Evolutionary conservation across 2,888 invertebrate species (phyloP), one percentile per base, ranked within the genome.

Genomic region (Coelopa pilipes): DNA sequence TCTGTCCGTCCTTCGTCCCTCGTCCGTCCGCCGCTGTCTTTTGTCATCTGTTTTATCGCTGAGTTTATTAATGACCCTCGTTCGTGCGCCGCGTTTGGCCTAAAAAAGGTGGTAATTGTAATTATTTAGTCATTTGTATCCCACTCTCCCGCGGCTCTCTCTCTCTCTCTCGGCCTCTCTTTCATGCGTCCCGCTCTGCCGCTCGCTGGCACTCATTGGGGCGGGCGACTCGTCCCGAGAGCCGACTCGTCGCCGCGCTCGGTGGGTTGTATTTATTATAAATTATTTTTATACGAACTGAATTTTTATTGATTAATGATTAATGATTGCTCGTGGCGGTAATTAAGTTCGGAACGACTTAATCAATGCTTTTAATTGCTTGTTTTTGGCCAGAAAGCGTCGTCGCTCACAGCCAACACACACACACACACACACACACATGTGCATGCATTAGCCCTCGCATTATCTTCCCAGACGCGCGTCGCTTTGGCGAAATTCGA

Each of bases 51-150:
- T 19, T 74, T 78, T 76, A 65, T 68, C 76, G 75, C 76, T n/a
- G 34, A 11, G 50, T 76, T 76, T 50, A 72, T 79, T 79, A 81
- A 80, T 82, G 80, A 82, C 77, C 77, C 73, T 49, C 60, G 71
- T 50, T 66, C 21, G 12, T 68, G 17, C 65, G 59, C 17, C 50
- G 70, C 77, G 60, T 73, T 70, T 71, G 68, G 70, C 70, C 70
- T 74, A 57, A 57, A 74, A 53, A 65, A 72, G 65, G 72, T 72
- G 78, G 78, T 80, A 77, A 76, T 80, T 81, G 81, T 81, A 82
- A 84, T 82, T 83, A 84, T 84, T 81, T 81, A 80, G 82, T 79
- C 81, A 80, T 82, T 81, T 83, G 81, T 81, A 80, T 80, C 78
- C 79, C 80, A 82, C 34, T 60, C n/a, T n/a, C n/a, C n/a, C n/a